A percentile compares a stretch with the other conserved stretches of the same genome.
These are phyloP conservation scores for mouse (Mus musculus) DNA, from an alignment of 2,113 vertebrate species.

Conservation along the genomic window DNA sequence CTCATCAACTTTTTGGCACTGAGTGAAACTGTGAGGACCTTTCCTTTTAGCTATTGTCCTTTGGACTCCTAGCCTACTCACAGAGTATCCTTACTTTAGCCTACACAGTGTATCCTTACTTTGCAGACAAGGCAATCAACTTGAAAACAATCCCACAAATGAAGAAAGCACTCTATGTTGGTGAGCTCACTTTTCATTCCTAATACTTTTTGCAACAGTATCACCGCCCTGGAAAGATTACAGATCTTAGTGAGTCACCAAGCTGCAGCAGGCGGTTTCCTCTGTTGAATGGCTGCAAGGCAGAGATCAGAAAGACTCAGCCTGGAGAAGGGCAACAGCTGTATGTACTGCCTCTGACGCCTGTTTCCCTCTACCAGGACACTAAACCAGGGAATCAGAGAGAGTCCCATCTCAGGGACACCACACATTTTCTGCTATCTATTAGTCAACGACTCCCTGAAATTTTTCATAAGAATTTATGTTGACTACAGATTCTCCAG, in stretches of 20 bases:
- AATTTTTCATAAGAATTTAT: background rate
- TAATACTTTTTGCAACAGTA: background rate
- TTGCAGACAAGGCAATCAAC: background rate
- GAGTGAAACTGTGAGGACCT: background rate
- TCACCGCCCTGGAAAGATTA: background rate
- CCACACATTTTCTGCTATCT: background rate
- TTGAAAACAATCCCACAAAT: background rate
- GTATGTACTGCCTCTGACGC: rapidly evolving
- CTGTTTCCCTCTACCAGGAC: background rate
- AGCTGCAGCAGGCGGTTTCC: background rate
- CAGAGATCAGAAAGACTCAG: background rate
- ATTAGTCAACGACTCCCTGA: background rate
- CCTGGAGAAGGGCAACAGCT: background rate
- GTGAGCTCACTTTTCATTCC: constrained; percentile 21
- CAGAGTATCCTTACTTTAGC: background rate
- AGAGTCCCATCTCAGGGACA: background rate
- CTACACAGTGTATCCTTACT: background rate
- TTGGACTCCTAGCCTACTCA: background rate
- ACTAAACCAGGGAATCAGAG: background rate
- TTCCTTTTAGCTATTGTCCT: background rate
- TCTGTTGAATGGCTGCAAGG: background rate
- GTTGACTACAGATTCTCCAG: background rate
- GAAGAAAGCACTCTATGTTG: background rate
- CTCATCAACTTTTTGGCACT: background rate
- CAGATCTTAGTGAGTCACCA: background rate